Base-by-base conservation (phyloP, 2,797 vertebrate genomes). In the Falco cherrug region DNA sequence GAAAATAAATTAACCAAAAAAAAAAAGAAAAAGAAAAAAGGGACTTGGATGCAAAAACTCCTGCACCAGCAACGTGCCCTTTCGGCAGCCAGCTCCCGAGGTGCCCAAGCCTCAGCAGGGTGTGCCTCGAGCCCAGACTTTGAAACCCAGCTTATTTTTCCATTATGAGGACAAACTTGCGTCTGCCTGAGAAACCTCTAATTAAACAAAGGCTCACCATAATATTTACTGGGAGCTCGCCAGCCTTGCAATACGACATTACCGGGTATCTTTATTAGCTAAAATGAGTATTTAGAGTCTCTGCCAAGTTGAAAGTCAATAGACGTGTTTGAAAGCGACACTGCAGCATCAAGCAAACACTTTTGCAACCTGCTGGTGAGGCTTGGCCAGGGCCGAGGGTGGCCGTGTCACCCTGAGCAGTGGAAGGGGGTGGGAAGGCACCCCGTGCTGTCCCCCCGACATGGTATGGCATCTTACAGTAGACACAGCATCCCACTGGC, bases 171-270 rank as follows among this genome's bases (percentile, higher is more conserved):
- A 71, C 10, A 18, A 78, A 93, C 84, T 31, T 69, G 75, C 0
- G 2, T 28, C 57, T 96, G 95, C 91, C 83, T 83, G 89, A 97
- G 92, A 82, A 96, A 50, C 67, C 96, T 86, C 91, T 92, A 94
- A 92, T 95, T 96, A 96, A 95, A 93, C 90, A 91, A 91, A 91
- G 53, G 74, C 74, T 92, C 74, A 35, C 87, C 47, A 19, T 76
- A 37, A 68, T 83, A 78, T 94, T 83, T 89, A 87, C 87, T 97
- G 97, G 95, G 90, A 81, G 75, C 65, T 53, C 2, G 95, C 96
- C 96, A 97, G 89, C 82, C 75, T 71, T 33, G 71, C 90, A 89
- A 91, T 78, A 15, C 18, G 43, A 90, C 69, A 51, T 91, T 83
- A 80, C 82, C 0, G 21, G 59, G 83, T 65, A 35, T 81, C 93